Base-by-base conservation (phyloP, 2,113 vertebrate genomes). In the Romanogobio albipinnatus region DNA sequence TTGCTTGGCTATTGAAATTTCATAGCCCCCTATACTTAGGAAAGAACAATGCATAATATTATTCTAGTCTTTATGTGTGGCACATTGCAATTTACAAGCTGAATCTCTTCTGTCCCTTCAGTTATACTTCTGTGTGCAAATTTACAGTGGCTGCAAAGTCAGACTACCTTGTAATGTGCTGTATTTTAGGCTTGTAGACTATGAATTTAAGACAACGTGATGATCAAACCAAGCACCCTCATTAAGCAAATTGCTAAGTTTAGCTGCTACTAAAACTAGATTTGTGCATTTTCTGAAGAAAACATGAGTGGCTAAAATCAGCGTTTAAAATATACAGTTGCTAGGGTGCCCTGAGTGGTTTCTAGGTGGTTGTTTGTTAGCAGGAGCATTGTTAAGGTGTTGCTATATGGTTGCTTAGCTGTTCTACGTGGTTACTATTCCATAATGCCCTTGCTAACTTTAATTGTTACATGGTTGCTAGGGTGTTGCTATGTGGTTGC, bases 51-150 rank as follows among this genome's bases (percentile, higher is more conserved):
- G 49, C 43, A 45, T 59, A 59, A 47, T 78, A 78, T 56, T 26
- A 36, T 76, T 76, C 7, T 53, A 29, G 61, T 66, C 45, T 77
- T 51, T 84, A 8, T 29, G 36, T 53, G 13, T 84, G 29, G 9
- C 66, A 66, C 82, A 70, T 78, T 84, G 53, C 47, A 70, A 80
- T 49, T 76, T 51, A 26, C 24, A 77, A 75, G 22, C 26, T 75
- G 36, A 36, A 39, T 78, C 19, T 39, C 9, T 70, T 71, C 13
- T 49, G 29, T 43, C 19, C 26, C 14, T 77, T 70, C 8, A 19
- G 47, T 43, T 43, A 22, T 8, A 45, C 76, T 70, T 26, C 11
- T 78, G 19, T 1, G 13, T 33, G n/a, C 56, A 66, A 22, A 70
- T 66, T 58, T 73, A 59, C n/a, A 53, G 7, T 43, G 9, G 29